Percentiles rank a stretch among this genome's conserved stretches.
phyloP scores from a whole-genome alignment of 64 coral and sea anemone genomes.

The Actinia equina region DNA sequence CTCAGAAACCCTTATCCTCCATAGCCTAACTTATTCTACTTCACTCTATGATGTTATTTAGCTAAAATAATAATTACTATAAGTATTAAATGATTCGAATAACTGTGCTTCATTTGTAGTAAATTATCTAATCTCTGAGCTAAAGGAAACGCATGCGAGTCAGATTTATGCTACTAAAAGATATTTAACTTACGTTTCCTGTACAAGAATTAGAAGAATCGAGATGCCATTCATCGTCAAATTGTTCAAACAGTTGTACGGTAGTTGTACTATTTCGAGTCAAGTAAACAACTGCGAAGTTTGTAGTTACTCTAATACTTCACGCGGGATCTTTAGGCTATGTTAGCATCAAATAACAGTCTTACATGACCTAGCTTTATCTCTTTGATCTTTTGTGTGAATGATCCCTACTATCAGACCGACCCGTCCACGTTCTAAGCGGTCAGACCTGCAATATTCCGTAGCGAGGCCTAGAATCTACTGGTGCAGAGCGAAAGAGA shows the following conservation, averaged over 20 bases:
- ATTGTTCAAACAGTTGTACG: background rate
- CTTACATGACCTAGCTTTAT: background rate
- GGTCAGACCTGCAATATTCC: background rate
- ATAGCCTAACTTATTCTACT: background rate
- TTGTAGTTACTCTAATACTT: background rate
- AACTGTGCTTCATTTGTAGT: background rate
- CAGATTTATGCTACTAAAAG: background rate
- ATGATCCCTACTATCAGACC: background rate
- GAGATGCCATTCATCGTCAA: background rate
- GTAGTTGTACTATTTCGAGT: background rate
- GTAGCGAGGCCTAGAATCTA: background rate
- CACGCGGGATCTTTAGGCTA: background rate
- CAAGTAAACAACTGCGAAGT: background rate
- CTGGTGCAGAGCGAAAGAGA: background rate
- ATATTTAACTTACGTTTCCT: background rate
- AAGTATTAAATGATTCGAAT: background rate
- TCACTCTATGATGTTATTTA: background rate
- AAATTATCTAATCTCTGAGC: background rate
- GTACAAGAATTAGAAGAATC: background rate
- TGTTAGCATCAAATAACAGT: background rate
- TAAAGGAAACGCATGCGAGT: background rate
- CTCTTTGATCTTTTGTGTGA: background rate
- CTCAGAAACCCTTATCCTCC: too few species aligned
- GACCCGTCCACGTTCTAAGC: background rate
- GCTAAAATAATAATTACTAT: too few species aligned